phyloP scores from a whole-genome alignment of 2,888 invertebrate genomes.

The Herminia tarsipennalis region DNA sequence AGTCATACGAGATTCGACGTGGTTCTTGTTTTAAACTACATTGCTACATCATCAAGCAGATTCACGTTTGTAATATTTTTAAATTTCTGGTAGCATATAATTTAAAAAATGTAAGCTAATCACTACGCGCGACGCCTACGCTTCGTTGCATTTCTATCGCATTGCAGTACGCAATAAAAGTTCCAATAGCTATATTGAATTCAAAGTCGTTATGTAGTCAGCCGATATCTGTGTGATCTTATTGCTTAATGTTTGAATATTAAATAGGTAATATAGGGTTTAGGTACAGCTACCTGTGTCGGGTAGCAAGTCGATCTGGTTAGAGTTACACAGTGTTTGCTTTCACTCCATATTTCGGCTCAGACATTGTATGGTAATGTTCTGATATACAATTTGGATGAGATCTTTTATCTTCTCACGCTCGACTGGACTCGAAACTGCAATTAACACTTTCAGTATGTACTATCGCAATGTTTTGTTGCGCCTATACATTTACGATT shows the following conservation, averaged over 20 bases:
- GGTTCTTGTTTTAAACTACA: constrained; percentile 2
- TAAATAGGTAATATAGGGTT: constrained; percentile 56
- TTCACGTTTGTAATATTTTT: not conserved
- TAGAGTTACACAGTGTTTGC: constrained; percentile 37
- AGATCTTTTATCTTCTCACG: constrained; percentile 66
- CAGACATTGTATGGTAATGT: constrained; percentile 67
- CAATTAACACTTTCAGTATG: constrained; percentile 60
- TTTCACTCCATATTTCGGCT: constrained; percentile 67
- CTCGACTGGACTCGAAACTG: constrained; percentile 56
- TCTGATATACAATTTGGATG: constrained; percentile 55
- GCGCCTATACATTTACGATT: constrained; percentile 41
- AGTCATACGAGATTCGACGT: constrained; percentile 6
- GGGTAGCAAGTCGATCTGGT: constrained; percentile 35
- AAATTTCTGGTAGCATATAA: not conserved
- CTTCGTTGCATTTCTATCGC: constrained; percentile 35
- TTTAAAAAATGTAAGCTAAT: constrained; percentile 11
- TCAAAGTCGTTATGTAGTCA: constrained; percentile 28
- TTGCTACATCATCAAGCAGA: constrained; percentile 15
- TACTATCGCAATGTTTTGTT: constrained; percentile 50
- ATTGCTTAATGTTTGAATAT: constrained; percentile 64
- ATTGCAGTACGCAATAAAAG: constrained; percentile 24
- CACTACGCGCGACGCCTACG: constrained; percentile 16
- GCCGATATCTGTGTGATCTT: constrained; percentile 48
- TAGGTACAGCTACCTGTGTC: constrained; percentile 37
- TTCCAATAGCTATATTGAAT: constrained; percentile 23